These are phyloP conservation scores for Punctoribates punctum DNA, from an alignment of 2,888 invertebrate species.

Conservation along the genomic window DNA sequence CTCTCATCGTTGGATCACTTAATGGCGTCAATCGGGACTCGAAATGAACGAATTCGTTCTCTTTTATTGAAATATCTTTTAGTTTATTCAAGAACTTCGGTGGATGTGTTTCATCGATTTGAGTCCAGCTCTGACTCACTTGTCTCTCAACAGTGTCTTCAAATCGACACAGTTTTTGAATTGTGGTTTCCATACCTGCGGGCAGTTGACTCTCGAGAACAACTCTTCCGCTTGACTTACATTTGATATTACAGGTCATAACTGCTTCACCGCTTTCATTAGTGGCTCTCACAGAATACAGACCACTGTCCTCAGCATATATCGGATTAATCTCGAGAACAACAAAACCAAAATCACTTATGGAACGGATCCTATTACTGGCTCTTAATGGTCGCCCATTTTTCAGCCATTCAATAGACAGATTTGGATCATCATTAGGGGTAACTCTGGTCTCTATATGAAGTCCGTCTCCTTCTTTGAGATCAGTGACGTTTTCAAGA, in stretches of 20 bases:
- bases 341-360: conserved; percentile 85
- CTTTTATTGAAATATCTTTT: conserved; percentile 45
- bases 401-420: conserved; percentile 92
- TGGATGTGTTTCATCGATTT: conserved; percentile 52
- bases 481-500: conserved; percentile 75
- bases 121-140: conserved; percentile 21
- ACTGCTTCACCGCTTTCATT: conserved; percentile 84
- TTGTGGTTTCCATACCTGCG: conserved; percentile 87
- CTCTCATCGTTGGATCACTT: conserved; percentile 80
- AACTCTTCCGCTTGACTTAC: conserved; percentile 69
- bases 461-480: conserved; percentile 66
- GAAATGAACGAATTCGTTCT: conserved; percentile 69
- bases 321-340: conserved; percentile 92
- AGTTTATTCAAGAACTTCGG: conserved; percentile 40
- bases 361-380: conserved; percentile 48
- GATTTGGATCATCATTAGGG: conserved; percentile 70
- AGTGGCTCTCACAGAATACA: conserved; percentile 89
- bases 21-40: conserved; percentile 94
- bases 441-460: conserved; percentile 88
- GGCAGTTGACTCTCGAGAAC: conserved; percentile 86
- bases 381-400: conserved; percentile 61
- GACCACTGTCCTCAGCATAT: conserved; percentile 94
- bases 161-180: conserved; percentile 73
- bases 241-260: conserved; percentile 51
- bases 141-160: conserved; percentile 9